These are phyloP conservation scores for Odontocerum albicorne DNA, from an alignment of 2,888 invertebrate genomes.

Conservation along the genomic window DNA sequence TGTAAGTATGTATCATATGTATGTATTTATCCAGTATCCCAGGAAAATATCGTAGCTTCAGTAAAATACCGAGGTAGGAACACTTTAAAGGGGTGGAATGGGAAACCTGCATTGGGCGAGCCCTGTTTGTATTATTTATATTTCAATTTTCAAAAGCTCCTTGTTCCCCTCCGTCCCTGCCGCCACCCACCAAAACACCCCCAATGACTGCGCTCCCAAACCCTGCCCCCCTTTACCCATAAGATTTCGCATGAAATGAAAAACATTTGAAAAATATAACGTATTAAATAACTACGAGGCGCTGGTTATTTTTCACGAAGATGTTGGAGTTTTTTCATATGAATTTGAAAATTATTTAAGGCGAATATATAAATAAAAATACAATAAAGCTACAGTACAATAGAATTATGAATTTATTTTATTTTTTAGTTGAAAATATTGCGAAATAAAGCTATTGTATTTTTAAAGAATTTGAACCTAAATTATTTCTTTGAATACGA, in stretches of 20 bases:
- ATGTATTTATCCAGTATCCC: too few species aligned
- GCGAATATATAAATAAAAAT: too few species aligned
- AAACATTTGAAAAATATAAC: constrained; percentile 28
- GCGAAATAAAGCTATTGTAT: too few species aligned
- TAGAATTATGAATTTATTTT: too few species aligned
- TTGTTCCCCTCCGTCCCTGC: constrained; percentile 13
- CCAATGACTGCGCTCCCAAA: constrained; percentile 5
- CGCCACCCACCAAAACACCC: constrained; percentile 10
- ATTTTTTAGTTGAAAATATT: too few species aligned
- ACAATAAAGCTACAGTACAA: too few species aligned
- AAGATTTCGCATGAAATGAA: constrained; percentile 23
- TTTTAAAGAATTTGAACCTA: too few species aligned
- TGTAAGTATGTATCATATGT: too few species aligned
- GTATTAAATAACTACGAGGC: constrained; percentile 24
- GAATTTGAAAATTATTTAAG: neutral
- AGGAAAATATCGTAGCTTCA: too few species aligned
- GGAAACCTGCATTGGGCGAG: constrained; percentile 4
- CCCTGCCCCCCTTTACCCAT: constrained; percentile 3
- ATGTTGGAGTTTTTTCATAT: neutral
- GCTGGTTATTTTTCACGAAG: constrained; percentile 11
- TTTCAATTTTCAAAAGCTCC: constrained; percentile 37
- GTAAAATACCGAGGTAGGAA: neutral
- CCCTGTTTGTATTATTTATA: constrained; percentile 35
- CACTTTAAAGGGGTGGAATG: constrained; percentile 1
- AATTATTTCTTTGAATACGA: too few species aligned